Base-by-base conservation (phyloP, 2,797 vertebrate species). In the Australoheros facetus region DNA sequence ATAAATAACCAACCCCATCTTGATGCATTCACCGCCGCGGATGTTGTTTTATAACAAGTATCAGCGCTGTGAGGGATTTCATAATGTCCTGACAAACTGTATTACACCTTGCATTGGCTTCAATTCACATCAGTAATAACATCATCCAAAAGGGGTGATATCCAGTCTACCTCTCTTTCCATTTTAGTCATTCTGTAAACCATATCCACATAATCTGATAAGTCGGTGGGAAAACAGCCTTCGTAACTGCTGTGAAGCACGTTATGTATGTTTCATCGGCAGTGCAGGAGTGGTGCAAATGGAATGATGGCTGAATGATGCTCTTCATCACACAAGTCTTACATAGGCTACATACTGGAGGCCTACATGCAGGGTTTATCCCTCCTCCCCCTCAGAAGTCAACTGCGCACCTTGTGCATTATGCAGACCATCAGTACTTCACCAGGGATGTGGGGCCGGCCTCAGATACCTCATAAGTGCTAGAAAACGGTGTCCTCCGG, bases 351-450 rank as follows among this genome's bases (percentile, higher is more conserved):
- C 83, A 75, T 79, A 76, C 74, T 78, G 77, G 78, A 81, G 90
- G 93, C 91, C 92, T 88, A 51, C 89, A 88, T 89, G 89, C 90
- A 92, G 90, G 87, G 89, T 87, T 87, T 78, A 62, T 84, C 84
- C 86, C 90, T 84, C 89, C 86, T 70, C 66, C 90, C 85, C 84
- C 75, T 85, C 87, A 91, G 78, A 90, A 91, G 91, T 94, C 90
- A 93, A 91, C 92, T 94, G 91, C 91, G 93, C 89, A 94, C 93
- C 93, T 94, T 93, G 92, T 94, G 87, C 91, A 93, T 94, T 91
- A 94, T 94, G 92, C 93, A 94, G 92, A 89, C 79, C 86, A 54
- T 77, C 84, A 71, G 78, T 84, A 78, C 85, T 86, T 89, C 86
- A 80, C 57, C 79, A 55, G 80, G 60, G 77, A 84, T 53, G 16